A percentile compares a stretch with the other conserved stretches of the same genome.
Evolutionary conservation across 2,113 vertebrate genomes (phyloP).

Genomic region (Leptodactylus fuscus): DNA sequence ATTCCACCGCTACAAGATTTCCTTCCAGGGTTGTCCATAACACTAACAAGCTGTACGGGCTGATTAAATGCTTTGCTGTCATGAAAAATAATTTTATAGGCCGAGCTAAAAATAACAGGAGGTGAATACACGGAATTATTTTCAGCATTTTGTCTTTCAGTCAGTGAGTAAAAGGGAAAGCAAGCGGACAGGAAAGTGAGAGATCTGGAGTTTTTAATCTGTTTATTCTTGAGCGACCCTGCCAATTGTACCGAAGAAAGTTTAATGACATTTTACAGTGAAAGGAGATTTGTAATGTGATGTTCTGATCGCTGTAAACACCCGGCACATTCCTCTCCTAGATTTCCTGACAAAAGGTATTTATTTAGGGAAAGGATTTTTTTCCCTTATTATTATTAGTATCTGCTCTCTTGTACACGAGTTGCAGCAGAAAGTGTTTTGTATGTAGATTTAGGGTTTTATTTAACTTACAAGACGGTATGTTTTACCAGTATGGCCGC

Average conservation of each 20-base stretch:
- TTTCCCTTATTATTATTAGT: not conserved
- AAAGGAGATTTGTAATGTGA: slow-evolving; percentile 1
- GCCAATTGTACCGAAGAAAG: slow-evolving; percentile 22
- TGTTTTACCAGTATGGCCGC: no score
- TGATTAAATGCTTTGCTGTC: slow-evolving; percentile 75
- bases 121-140: slow-evolving; percentile 67
- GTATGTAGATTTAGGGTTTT: no score
- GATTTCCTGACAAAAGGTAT: not conserved
- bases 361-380: not conserved
- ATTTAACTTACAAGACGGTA: no score
- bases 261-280: not conserved
- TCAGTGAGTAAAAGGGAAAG: slow-evolving; percentile 36
- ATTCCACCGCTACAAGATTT: slow-evolving; percentile 69
- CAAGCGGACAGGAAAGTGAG: slow-evolving; percentile 11
- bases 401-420: not conserved
- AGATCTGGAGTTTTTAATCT: slow-evolving; percentile 18
- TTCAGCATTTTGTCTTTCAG: slow-evolving; percentile 58
- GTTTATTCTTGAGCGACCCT: slow-evolving; percentile 15
- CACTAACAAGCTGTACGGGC: slow-evolving; percentile 80
- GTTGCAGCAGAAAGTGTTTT: no score
- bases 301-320: slow-evolving; percentile 9
- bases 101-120: slow-evolving; percentile 69
- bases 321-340: not conserved
- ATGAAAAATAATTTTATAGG: slow-evolving; percentile 71
- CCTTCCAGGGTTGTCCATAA: slow-evolving; percentile 76